Conservation (phyloP, 2,113 vertebrate genomes). For the Tychaedon coryphoeus region DNA sequence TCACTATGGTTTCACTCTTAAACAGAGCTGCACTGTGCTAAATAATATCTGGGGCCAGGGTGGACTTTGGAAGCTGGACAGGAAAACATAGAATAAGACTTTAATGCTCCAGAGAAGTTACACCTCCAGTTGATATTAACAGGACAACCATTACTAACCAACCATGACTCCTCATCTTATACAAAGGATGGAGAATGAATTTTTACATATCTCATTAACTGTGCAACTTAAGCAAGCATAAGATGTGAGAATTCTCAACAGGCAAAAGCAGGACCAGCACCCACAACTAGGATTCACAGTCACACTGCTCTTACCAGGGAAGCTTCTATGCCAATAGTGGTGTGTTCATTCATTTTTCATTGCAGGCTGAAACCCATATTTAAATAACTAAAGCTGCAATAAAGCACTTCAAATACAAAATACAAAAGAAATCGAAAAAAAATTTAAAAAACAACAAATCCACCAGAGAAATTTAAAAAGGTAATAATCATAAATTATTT, state of each 20-base stretch:
- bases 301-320: not conserved
- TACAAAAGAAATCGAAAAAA: not conserved
- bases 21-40: not conserved
- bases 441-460: not conserved
- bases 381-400: not conserved
- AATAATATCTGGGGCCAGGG: not conserved
- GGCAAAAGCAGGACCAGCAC: not conserved
- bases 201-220: not conserved
- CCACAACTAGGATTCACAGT: not conserved
- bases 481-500: not conserved
- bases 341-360: not conserved
- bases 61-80: not conserved
- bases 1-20: not conserved
- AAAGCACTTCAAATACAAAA: not conserved
- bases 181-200: not conserved
- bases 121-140: fast-evolving
- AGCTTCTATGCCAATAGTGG: not conserved
- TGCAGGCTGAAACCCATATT: not conserved
- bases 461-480: not conserved
- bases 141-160: not conserved
- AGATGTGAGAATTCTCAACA: not conserved
- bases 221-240: not conserved
- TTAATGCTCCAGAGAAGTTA: not conserved
- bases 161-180: not conserved
- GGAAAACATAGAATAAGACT: not conserved